Conservation (phyloP, 2,797 vertebrate genomes). For the Hippopotamyrus pictus region DNA sequence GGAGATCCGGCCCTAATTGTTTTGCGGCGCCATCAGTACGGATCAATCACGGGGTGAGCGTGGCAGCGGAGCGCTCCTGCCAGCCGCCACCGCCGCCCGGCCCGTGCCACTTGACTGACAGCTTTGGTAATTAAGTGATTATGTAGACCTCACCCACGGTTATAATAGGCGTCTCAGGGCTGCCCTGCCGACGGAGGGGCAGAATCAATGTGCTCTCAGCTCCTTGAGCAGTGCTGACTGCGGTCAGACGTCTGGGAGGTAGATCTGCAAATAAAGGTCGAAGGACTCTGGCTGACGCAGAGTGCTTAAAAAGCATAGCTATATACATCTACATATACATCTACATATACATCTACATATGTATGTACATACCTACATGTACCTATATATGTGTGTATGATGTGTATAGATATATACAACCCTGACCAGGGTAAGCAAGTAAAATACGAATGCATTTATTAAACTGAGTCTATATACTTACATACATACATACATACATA, state of each 20-base stretch:
- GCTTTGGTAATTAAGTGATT: constrained; percentile 97
- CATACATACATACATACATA: neutral
- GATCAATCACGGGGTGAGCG: constrained; percentile 84
- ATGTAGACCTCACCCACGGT: constrained; percentile 84
- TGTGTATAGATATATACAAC: neutral
- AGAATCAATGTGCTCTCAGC: constrained; percentile 84
- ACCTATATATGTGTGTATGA: neutral
- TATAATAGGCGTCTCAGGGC: constrained; percentile 95
- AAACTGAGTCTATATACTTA: neutral
- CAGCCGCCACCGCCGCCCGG: constrained; percentile 69
- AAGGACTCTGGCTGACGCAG: neutral
- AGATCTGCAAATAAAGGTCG: constrained; percentile 55
- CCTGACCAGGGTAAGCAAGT: neutral
- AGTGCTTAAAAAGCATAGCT: neutral
- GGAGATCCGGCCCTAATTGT: constrained; percentile 86
- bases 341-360: constrained; percentile 8
- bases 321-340: neutral
- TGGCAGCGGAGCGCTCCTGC: constrained; percentile 77
- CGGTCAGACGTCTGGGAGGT: constrained; percentile 27
- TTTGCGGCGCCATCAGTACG: constrained; percentile 89
- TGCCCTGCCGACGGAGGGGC: constrained; percentile 79
- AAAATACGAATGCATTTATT: neutral
- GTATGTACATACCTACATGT: constrained; percentile 1
- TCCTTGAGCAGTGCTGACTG: constrained; percentile 71
- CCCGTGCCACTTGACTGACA: constrained; percentile 86